Percentiles rank a stretch among this genome's conserved stretches.
Conservation (phyloP, 1,140 invertebrate species). For the Drosophila pandora region DNA sequence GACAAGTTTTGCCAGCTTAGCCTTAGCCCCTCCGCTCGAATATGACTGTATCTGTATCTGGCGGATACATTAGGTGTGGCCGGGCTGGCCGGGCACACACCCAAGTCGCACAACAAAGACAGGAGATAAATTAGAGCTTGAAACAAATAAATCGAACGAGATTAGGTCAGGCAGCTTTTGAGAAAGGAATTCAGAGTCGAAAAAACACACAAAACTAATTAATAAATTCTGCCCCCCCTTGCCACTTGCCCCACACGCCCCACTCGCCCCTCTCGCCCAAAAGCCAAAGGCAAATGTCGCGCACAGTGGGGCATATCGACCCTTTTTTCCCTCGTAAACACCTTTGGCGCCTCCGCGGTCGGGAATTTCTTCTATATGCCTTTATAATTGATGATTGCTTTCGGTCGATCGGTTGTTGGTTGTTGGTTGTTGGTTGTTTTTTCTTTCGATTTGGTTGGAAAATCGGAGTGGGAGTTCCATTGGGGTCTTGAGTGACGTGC, state of each 20-base stretch:
- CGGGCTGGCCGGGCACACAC: slow-evolving; percentile 26
- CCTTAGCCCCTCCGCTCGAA: slow-evolving; percentile 14
- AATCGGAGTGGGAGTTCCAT: slow-evolving; percentile 16
- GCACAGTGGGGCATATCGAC: slow-evolving; percentile 50
- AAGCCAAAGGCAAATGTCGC: slow-evolving; percentile 57
- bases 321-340: slow-evolving; percentile 24
- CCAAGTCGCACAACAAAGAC: slow-evolving; percentile 9
- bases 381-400: slow-evolving; percentile 51
- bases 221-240: slow-evolving; percentile 45
- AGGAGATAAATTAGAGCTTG: slow-evolving; percentile 78
- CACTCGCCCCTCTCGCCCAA: background rate
- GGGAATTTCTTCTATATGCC: slow-evolving; percentile 45
- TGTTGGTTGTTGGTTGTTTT: slow-evolving; percentile 10
- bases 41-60: slow-evolving; percentile 15
- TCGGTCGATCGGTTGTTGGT: slow-evolving; percentile 9
- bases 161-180: slow-evolving; percentile 48
- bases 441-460: slow-evolving; percentile 4
- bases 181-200: slow-evolving; percentile 50
- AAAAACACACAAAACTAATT: slow-evolving; percentile 66
- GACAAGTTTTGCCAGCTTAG: slow-evolving; percentile 56
- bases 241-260: background rate
- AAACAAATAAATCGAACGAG: slow-evolving; percentile 73
- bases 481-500: slow-evolving; percentile 56
- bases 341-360: slow-evolving; percentile 39
- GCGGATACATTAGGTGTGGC: slow-evolving; percentile 60